Percentiles rank a stretch among this genome's conserved stretches.
Evolutionary conservation across 2,797 vertebrate genomes (phyloP).

Genomic region (Hapalemur alaotrensis): DNA sequence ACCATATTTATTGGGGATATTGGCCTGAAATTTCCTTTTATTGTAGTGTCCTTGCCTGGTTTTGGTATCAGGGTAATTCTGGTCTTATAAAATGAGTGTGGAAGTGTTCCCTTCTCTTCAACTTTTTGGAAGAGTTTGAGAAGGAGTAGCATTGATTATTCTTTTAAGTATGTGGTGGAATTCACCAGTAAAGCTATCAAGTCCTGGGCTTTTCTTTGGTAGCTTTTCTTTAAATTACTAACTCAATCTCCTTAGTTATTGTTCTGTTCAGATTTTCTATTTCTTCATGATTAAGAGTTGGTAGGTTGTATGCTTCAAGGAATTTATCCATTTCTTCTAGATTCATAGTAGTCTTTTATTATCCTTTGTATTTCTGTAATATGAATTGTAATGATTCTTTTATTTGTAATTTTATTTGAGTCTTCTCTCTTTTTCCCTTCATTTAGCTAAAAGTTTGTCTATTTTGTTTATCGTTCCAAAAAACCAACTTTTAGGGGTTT

Average conservation of each 20-base stretch:
- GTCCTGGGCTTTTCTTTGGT: neutral
- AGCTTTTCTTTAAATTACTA: neutral
- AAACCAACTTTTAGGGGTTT: neutral
- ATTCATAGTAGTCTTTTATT: neutral
- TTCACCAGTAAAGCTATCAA: neutral
- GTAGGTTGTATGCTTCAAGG: neutral
- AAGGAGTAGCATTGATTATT: neutral
- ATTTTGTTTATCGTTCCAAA: neutral
- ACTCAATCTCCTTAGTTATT: neutral
- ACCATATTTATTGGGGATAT: neutral
- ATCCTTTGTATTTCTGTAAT: too few species aligned
- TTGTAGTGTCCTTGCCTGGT: neutral
- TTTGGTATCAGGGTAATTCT: neutral
- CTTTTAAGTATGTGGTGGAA: neutral
- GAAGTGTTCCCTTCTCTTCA: neutral
- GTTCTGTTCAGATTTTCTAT: neutral
- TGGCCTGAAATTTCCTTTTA: neutral
- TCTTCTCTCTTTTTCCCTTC: neutral
- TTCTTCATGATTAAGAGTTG: neutral
- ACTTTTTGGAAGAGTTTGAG: neutral
- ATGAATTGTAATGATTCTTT: neutral
- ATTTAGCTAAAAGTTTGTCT: neutral
- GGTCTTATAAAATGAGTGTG: neutral
- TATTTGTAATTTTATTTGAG: neutral
- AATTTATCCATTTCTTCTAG: neutral